Evolutionary conservation across 2,888 invertebrate genomes (phyloP).

Genomic region (Zygaena filipendulae): DNA sequence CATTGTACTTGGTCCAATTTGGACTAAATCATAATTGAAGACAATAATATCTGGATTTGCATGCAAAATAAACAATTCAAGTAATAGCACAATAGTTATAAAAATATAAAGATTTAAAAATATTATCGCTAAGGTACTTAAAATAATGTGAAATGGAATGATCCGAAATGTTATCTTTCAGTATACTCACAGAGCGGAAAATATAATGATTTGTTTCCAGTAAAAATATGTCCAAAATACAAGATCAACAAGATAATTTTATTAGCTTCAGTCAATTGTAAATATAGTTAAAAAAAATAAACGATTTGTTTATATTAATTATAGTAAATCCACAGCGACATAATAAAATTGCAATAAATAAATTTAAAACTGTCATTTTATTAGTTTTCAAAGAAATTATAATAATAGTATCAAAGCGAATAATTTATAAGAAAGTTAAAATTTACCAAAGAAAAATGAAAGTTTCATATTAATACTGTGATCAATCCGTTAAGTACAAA

Average conservation of each 20-base stretch:
- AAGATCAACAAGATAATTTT: slow-evolving; percentile 41
- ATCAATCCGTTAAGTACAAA: slow-evolving; percentile 59
- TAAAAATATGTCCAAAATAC: slow-evolving; percentile 40
- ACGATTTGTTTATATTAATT: slow-evolving; percentile 45
- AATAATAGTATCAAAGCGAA: slow-evolving; percentile 23
- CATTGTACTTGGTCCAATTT: slow-evolving; percentile 35
- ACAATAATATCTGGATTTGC: slow-evolving; percentile 33
- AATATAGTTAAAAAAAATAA: slow-evolving; percentile 52
- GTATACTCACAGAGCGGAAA: slow-evolving; percentile 56
- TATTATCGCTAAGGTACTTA: slow-evolving; percentile 36
- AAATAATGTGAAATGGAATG: slow-evolving; percentile 58
- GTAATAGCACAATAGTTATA: slow-evolving; percentile 43
- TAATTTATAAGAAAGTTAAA: slow-evolving; percentile 27
- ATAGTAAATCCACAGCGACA: slow-evolving; percentile 43
- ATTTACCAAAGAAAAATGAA: slow-evolving; percentile 68
- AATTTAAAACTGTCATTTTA: slow-evolving; percentile 62
- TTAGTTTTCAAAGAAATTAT: slow-evolving; percentile 38
- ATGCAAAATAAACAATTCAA: slow-evolving; percentile 48
- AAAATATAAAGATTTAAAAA: slow-evolving; percentile 39
- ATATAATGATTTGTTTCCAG: slow-evolving; percentile 47
- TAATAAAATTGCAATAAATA: slow-evolving; percentile 48
- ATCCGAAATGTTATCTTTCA: slow-evolving; percentile 54
- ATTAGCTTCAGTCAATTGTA: slow-evolving; percentile 56
- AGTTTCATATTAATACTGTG: slow-evolving; percentile 39
- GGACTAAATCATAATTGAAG: slow-evolving; percentile 30